These are phyloP conservation scores for Lanius ludovicianus DNA, from an alignment of 2,113 vertebrate species.

Conservation along the genomic window DNA sequence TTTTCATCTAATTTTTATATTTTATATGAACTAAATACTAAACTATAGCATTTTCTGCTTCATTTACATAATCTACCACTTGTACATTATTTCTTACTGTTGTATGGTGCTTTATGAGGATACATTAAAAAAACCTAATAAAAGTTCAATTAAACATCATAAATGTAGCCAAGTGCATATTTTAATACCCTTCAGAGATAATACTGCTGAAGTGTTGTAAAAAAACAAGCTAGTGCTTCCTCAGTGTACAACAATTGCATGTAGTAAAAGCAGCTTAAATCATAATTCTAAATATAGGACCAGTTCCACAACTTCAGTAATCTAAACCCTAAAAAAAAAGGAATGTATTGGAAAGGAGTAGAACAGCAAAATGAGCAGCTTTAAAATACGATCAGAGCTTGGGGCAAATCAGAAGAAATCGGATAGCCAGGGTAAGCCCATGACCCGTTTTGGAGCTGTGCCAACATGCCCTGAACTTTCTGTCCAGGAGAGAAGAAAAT, in stretches of 20 bases:
- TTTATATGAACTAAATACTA: constrained; percentile 39
- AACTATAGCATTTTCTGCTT: constrained; percentile 47
- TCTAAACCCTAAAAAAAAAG: neutral
- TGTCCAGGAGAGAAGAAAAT: neutral
- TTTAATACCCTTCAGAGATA: constrained; percentile 51
- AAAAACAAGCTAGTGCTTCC: constrained; percentile 14
- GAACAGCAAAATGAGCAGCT: neutral
- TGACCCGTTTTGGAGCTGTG: neutral
- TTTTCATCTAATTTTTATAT: constrained; percentile 45
- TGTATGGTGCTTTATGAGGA: constrained; percentile 35
- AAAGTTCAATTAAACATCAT: constrained; percentile 63
- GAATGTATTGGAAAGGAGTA: neutral
- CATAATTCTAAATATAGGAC: constrained; percentile 37
- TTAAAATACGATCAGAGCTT: neutral
- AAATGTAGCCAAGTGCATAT: constrained; percentile 26
- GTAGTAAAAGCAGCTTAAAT: constrained; percentile 41
- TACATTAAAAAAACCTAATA: constrained; percentile 42
- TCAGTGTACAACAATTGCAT: neutral
- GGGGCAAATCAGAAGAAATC: neutral
- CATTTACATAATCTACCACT: constrained; percentile 47
- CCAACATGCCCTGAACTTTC: neutral
- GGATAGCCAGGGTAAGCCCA: neutral
- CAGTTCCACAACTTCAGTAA: constrained; percentile 25
- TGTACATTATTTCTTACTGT: constrained; percentile 39
- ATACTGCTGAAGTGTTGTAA: constrained; percentile 13